Base-by-base conservation (phyloP, 2,888 invertebrate species). In the Drosophila mettleri region DNA sequence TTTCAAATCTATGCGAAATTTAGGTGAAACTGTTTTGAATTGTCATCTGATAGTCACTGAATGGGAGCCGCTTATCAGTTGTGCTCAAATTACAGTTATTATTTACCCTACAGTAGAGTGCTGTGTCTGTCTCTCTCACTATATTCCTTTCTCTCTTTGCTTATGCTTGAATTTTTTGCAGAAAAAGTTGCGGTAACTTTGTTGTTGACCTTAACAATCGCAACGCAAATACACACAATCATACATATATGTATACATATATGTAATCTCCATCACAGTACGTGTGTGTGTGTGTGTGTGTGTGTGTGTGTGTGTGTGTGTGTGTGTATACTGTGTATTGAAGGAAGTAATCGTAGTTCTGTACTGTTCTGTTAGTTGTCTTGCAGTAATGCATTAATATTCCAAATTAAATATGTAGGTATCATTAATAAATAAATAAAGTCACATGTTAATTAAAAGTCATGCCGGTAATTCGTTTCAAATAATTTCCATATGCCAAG, bases 381-480 rank as follows among this genome's bases (percentile, higher is more conserved):
- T 33, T 63, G 67, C 52, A 59, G 64, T 52, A 76, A 14, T 66
- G 69, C 66, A 78, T 67, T 54, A 49, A 43, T 59, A 69, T 66
- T 73, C 51, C 59, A 49, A 53, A 64, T 63, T 34, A 31, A 49
- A 31, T 63, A 38, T 36, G 45, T 33, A 68, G 60, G 52, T 62
- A 77, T 61, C 57, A 74, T 64, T 52, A 52, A 69, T 69, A 69
- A 69, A 69, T 69, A 69, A 69, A 60, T 58, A 69, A 70, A 85
- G 77, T 87, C 74, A 85, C 80, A 87, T 87, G 86, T 71, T 82
- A 76, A 82, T 87, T 85, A 71, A 69, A 69, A 74, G 67, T 46
- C 77, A 71, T 74, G 74, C 76, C 73, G 84, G 82, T 59, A 72
- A 78, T 60, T 61, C 59, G 69, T 22, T 53, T 63, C 39, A 18